These are phyloP conservation scores for Ochropleura leucogaster DNA, from an alignment of 2,888 invertebrate genomes.

Conservation along the genomic window DNA sequence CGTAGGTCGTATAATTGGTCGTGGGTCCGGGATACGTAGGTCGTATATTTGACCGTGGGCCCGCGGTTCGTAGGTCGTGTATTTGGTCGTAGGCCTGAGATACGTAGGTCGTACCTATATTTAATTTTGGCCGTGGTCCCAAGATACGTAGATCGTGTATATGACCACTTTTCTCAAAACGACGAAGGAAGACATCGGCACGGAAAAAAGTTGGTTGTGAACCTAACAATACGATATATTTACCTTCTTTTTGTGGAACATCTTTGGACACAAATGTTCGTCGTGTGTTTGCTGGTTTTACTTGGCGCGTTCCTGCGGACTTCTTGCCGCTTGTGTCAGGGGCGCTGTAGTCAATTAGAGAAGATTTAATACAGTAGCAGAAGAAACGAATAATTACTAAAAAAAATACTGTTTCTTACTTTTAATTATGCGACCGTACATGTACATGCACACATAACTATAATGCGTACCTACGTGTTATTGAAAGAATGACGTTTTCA, in stretches of 20 bases:
- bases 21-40: no score
- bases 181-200: neutral
- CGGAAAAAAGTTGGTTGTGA: neutral
- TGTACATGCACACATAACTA: no score
- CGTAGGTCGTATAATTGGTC: no score
- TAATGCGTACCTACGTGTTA: no score
- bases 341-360: conserved; percentile 12
- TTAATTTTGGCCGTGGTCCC: no score
- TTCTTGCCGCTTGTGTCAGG: conserved; percentile 27
- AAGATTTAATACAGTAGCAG: neutral
- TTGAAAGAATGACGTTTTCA: neutral
- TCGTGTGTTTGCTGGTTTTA: conserved; percentile 45
- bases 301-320: conserved; percentile 32
- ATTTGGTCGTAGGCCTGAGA: no score
- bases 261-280: conserved; percentile 68
- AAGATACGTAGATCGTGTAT: neutral
- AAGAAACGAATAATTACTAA: neutral
- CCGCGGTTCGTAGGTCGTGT: neutral
- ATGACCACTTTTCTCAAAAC: neutral
- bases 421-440: neutral
- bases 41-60: no score
- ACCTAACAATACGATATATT: neutral
- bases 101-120: no score
- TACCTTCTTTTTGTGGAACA: conserved; percentile 62
- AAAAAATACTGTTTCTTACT: neutral